Evolutionary conservation across 2,113 vertebrate genomes (phyloP), one percentile per base, ranked within the genome.

Genomic region (Solea senegalensis): DNA sequence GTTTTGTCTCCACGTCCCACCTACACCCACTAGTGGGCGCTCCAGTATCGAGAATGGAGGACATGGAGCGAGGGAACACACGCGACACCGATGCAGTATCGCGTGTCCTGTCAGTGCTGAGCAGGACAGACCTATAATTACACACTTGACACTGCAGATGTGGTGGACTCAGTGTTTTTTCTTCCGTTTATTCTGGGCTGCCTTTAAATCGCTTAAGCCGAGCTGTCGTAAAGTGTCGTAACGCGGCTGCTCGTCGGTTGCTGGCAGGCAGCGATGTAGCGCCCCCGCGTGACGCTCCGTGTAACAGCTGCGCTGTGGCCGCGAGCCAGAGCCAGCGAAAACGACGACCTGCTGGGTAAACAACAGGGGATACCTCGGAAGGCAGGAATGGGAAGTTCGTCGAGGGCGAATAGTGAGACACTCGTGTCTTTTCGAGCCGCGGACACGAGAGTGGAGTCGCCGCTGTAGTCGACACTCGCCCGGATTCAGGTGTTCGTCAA

Each of bases 311-410:
- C 54, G 45, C 74, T 64, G 71, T 70, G 78, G 72, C 78, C 9
- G 72, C 44, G 79, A 80, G 72, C 76, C 26, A 74, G 40, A 81
- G 69, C 81, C 79, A 80, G 78, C 72, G 73, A 81, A 58, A 44
- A 59, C 72, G 89, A 80, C 89, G 81, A 83, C 76, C 85, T 86
- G 83, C 88, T 89, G 89, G 82, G 88, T 92, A 92, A 93, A 92
- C 91, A 92, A 90, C 90, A 89, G 91, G 85, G 80, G 83, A 89
- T 90, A 69, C 87, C 88, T 88, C 90, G 85, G 49, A 74, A 87
- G 83, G 90, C 92, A 92, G 92, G 90, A 92, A 94, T 93, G 94
- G 91, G 82, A 88, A 91, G 86, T 93, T 91, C 86, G 81, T 90
- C 85, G 88, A 87, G 90, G 88, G 83, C 71, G 78, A 87, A 86